phyloP scores from a whole-genome alignment of 2,797 vertebrate species.

The Hoplostethus mediterraneus region DNA sequence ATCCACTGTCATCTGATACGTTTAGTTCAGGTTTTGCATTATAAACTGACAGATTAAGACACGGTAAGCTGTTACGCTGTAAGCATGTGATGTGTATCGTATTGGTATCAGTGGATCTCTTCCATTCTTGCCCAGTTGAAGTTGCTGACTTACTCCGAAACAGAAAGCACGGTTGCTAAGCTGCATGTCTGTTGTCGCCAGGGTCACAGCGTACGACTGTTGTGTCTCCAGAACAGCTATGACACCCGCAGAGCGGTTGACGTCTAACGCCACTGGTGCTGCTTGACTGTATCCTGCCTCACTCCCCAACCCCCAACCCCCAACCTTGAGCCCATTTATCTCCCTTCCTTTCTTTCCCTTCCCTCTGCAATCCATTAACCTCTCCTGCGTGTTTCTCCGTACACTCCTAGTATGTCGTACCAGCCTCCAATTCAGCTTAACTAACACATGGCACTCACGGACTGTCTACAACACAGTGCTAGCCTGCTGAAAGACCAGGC shows the following conservation, averaged over 20 bases:
- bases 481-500: background rate
- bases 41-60: constrained; percentile 10
- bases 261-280: constrained; percentile 88
- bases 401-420: constrained; percentile 59
- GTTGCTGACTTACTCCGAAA: constrained; percentile 88
- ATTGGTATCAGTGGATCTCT: constrained; percentile 18
- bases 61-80: constrained; percentile 24
- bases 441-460: constrained; percentile 62
- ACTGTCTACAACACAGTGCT: constrained; percentile 2
- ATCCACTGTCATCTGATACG: background rate
- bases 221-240: constrained; percentile 36
- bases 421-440: constrained; percentile 71
- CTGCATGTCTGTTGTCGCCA: constrained; percentile 73
- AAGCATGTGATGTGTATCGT: constrained; percentile 56
- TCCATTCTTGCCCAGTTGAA: constrained; percentile 70
- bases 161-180: constrained; percentile 67
- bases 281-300: constrained; percentile 86
- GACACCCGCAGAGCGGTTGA: constrained; percentile 3
- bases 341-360: constrained; percentile 43
- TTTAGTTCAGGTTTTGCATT: constrained; percentile 39
- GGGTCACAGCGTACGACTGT: constrained; percentile 40
- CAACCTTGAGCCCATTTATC: constrained; percentile 23
- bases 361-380: constrained; percentile 76
- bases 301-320: constrained; percentile 43
- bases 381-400: constrained; percentile 62